Evolutionary conservation across 2,888 invertebrate genomes (phyloP).

Genomic region (Linyphia triangularis): DNA sequence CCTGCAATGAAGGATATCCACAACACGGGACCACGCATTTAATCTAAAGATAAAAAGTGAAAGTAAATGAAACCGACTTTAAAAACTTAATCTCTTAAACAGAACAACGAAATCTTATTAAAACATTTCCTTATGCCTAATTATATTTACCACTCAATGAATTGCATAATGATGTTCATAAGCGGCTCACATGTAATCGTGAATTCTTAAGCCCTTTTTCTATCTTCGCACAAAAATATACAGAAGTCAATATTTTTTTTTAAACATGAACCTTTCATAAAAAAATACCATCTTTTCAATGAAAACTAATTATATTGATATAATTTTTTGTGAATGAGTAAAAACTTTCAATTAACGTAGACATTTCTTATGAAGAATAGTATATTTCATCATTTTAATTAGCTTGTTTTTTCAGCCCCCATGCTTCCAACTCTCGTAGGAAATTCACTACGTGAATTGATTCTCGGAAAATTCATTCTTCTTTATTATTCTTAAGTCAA

Average conservation of each 20-base stretch:
- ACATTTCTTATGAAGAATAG: not conserved
- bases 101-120: too few species aligned
- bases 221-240: too few species aligned
- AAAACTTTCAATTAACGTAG: not conserved
- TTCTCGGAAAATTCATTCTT: constrained; percentile 9
- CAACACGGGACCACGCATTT: too few species aligned
- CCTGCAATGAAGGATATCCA: too few species aligned
- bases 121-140: too few species aligned
- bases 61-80: too few species aligned
- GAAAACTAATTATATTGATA: not conserved
- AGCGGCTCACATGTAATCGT: too few species aligned
- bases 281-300: not conserved
- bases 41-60: too few species aligned
- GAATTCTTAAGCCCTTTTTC: too few species aligned
- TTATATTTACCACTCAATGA: too few species aligned
- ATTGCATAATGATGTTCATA: too few species aligned
- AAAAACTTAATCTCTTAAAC: too few species aligned
- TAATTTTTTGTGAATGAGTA: not conserved
- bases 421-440: not conserved
- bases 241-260: not conserved
- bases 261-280: not conserved
- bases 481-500: constrained; percentile 18
- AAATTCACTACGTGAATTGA: not conserved
- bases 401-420: not conserved
- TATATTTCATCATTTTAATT: not conserved